A percentile compares a stretch with the other conserved stretches of the same genome.
Conservation (phyloP, 2,888 invertebrate species). For the Alitta virens region DNA sequence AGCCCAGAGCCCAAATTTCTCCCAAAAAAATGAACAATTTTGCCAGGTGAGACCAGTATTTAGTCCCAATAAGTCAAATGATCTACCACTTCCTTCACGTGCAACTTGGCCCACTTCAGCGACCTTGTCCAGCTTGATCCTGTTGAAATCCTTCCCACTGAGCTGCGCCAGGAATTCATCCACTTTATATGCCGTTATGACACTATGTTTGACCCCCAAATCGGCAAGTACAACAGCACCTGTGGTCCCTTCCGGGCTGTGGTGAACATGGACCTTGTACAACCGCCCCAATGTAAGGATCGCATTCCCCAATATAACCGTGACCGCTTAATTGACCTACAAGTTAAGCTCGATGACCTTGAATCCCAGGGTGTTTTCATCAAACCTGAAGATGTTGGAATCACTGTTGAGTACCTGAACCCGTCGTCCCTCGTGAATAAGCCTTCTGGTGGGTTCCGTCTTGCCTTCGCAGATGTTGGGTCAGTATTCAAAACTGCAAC, state of each 20-base stretch:
- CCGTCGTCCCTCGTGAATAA: conserved; percentile 19
- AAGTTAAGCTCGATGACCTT: conserved; percentile 30
- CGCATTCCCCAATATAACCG: conserved; percentile 27
- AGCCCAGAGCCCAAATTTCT: too few relatives aligned
- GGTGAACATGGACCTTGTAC: conserved; percentile 28
- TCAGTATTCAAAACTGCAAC: background rate
- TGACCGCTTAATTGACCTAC: conserved; percentile 25
- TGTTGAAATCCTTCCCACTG: background rate
- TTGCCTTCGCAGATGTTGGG: background rate
- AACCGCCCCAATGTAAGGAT: conserved; percentile 27
- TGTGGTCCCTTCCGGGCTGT: conserved; percentile 26
- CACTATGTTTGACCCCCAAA: background rate
- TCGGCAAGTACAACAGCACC: conserved; percentile 26
- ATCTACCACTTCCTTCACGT: too few relatives aligned
- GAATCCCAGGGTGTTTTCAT: conserved; percentile 25
- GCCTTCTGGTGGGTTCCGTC: background rate
- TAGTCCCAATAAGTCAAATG: too few relatives aligned
- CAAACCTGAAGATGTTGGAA: conserved; percentile 24
- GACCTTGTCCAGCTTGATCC: background rate
- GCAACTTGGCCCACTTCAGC: too few relatives aligned
- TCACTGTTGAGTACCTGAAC: conserved; percentile 30
- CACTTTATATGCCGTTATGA: background rate
- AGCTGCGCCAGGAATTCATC: background rate
- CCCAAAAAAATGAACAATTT: too few relatives aligned
- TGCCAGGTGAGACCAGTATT: too few relatives aligned